Conservation (phyloP, 2,113 vertebrate species). For the Dascyllus trimaculatus region DNA sequence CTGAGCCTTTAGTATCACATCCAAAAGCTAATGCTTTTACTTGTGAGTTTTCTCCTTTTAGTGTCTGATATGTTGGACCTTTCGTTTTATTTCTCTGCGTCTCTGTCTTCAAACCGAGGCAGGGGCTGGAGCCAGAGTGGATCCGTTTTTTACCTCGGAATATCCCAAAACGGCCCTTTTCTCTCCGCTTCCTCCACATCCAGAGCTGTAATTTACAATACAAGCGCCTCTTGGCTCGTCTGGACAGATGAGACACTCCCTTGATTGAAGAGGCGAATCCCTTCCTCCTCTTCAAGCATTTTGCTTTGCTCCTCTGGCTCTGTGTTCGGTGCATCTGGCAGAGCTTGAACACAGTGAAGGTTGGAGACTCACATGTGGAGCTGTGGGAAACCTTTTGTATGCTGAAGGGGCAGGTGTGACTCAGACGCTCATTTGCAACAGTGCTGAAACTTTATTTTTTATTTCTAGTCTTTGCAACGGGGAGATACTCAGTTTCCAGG, state of each 20-base stretch:
- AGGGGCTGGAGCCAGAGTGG: not conserved
- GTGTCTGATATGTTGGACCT: not conserved
- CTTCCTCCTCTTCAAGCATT: conserved; percentile 27
- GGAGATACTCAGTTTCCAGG: not conserved
- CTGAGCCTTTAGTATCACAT: conserved; percentile 12
- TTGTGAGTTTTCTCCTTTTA: not conserved
- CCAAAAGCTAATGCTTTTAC: not conserved
- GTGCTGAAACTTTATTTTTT: not conserved
- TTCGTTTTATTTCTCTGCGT: conserved; percentile 9
- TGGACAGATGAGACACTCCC: conserved; percentile 55
- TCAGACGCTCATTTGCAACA: not conserved
- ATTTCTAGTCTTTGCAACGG: not conserved
- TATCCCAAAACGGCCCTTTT: conserved; percentile 34
- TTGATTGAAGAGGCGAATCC: conserved; percentile 36
- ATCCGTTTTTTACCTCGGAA: conserved; percentile 25
- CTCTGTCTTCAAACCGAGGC: conserved; percentile 8
- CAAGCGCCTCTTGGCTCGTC: conserved; percentile 59
- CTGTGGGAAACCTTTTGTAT: not conserved
- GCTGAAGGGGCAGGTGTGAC: not conserved
- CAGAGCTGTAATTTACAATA: conserved; percentile 67
- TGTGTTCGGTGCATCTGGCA: conserved; percentile 35
- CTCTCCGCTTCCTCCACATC: conserved; percentile 69
- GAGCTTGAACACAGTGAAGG: not conserved
- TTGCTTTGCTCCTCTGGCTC: conserved; percentile 17
- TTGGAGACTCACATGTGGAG: conserved; percentile 11